Conservation (phyloP, 2,797 vertebrate genomes). For the Anableps anableps region DNA sequence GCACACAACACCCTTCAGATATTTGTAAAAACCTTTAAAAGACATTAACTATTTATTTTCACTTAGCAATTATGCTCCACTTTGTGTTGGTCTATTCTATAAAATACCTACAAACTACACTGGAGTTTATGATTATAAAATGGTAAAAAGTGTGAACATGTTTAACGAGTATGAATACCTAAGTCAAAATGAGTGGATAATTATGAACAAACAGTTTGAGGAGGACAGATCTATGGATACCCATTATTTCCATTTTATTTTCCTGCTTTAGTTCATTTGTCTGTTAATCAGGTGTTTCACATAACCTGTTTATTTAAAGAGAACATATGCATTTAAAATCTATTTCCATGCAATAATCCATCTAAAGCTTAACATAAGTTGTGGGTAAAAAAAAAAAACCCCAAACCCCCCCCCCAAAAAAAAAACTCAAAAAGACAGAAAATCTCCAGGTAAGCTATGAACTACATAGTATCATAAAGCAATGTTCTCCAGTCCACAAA, state of each 20-base stretch:
- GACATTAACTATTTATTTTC: background rate
- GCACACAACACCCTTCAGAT: background rate
- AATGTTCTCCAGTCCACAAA: constrained; percentile 31
- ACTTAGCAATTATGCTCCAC: background rate
- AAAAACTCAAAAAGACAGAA: constrained; percentile 10
- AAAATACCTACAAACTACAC: background rate
- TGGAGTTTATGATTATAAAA: background rate
- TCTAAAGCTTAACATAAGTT: constrained; percentile 33
- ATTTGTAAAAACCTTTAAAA: background rate
- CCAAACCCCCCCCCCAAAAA: too few species aligned
- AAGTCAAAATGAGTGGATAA: background rate
- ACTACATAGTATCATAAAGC: constrained; percentile 19
- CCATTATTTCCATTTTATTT: background rate
- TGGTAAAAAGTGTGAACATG: background rate
- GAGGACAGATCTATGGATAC: background rate
- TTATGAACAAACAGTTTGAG: background rate
- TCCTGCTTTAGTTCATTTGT: background rate
- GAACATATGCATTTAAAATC: background rate
- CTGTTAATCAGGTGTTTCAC: background rate
- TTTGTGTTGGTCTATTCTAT: background rate
- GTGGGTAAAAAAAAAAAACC: constrained; percentile 21
- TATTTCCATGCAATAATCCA: background rate
- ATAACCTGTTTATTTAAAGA: background rate
- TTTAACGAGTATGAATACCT: background rate
- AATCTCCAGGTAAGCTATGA: constrained; percentile 29